phyloP scores from a whole-genome alignment of 2,888 invertebrate genomes.

The Ganaspis brasiliensis region DNA sequence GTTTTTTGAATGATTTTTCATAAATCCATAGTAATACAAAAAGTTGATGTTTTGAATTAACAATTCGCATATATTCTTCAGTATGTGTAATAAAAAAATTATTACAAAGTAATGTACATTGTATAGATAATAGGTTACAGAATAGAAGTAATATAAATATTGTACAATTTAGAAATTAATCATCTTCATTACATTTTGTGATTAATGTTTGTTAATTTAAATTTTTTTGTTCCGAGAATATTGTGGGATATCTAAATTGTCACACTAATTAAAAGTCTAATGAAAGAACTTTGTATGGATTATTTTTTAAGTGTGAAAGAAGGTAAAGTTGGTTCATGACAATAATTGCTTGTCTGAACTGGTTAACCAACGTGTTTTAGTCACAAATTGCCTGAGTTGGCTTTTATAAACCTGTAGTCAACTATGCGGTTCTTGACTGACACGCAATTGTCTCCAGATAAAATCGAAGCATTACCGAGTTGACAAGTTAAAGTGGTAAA shows the following conservation, averaged over 20 bases:
- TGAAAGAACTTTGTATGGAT: not conserved
- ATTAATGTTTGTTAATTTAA: too few relatives aligned
- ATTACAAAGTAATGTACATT: too few relatives aligned
- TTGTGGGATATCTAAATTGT: too few relatives aligned
- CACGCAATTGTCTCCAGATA: slow-evolving; percentile 37
- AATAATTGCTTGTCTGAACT: not conserved
- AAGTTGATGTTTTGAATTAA: slow-evolving; percentile 21
- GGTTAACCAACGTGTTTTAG: not conserved
- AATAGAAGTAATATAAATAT: too few relatives aligned
- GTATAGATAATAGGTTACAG: too few relatives aligned
- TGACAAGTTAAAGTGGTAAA: slow-evolving; percentile 22
- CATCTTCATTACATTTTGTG: too few relatives aligned
- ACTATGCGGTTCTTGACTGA: slow-evolving; percentile 35
- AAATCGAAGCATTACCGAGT: slow-evolving; percentile 29
- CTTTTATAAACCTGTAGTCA: slow-evolving; percentile 28
- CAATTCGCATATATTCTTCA: too few relatives aligned
- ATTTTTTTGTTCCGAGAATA: too few relatives aligned
- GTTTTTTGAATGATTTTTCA: slow-evolving; percentile 50
- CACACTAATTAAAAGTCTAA: not conserved
- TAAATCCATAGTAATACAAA: slow-evolving; percentile 15
- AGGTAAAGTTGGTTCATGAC: not conserved
- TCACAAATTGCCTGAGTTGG: slow-evolving; percentile 4
- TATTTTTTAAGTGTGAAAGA: not conserved
- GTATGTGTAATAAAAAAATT: too few relatives aligned
- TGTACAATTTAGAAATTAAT: too few relatives aligned